Conservation (phyloP, 2,888 invertebrate genomes). For the Melanophora roralis region DNA sequence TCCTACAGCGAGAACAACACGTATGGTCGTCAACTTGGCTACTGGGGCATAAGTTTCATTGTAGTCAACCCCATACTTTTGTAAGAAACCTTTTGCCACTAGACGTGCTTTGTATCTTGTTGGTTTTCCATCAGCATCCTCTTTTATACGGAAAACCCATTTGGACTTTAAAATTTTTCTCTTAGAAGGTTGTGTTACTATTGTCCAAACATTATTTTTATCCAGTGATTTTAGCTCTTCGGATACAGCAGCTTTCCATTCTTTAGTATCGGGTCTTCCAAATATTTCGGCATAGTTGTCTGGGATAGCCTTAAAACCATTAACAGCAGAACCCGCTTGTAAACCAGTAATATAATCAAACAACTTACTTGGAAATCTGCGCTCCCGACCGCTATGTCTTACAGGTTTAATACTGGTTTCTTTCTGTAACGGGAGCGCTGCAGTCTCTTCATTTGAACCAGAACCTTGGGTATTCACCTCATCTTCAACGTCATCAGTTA, state of each 20-base stretch:
- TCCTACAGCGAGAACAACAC: no score
- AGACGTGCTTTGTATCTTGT: conserved; percentile 27
- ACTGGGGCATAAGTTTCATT: neutral
- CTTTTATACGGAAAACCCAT: no score
- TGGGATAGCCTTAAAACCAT: neutral
- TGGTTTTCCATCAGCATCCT: conserved; percentile 9
- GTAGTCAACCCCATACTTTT: conserved; percentile 1
- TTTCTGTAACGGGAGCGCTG: conserved; percentile 7
- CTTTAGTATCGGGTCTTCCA: neutral
- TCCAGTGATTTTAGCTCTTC: conserved; percentile 29
- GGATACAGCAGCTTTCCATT: conserved; percentile 5
- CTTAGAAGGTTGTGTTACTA: neutral
- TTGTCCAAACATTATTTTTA: conserved; percentile 25
- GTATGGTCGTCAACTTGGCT: no score
- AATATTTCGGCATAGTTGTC: conserved; percentile 3
- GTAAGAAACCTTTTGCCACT: conserved; percentile 3
- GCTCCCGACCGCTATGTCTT: neutral
- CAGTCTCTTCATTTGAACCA: neutral
- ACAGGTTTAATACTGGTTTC: neutral
- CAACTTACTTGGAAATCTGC: conserved; percentile 5
- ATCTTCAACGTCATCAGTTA: no score
- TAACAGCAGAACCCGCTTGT: neutral
- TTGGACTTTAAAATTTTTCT: conserved; percentile 14
- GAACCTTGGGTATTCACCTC: no score
- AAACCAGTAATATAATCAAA: neutral